Base-by-base conservation (phyloP, 1,140 invertebrate species). In the Cecropterus lyciades region DNA sequence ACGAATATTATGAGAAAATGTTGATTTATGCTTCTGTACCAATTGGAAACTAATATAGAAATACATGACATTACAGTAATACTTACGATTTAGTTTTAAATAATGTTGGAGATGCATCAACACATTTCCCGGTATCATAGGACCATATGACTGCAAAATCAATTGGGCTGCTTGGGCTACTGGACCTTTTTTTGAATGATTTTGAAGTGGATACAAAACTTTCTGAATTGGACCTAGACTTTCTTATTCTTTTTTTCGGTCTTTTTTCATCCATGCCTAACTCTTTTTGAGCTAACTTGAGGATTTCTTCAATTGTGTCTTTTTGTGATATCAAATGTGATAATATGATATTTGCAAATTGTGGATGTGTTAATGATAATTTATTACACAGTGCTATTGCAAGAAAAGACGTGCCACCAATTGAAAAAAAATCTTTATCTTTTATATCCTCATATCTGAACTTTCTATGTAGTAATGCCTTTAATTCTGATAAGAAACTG, bases 51-150 rank as follows among this genome's bases (percentile, higher is more conserved):
- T n/a, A n/a, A n/a, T n/a, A 33, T 33, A 33, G 3, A 33, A 7
- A 33, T 33, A 33, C 1, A 33, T 33, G 30, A 24, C 1, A 3
- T 24, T 24, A 5, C 20, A 24, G 5, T 24, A 24, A 24, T 3
- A 82, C 90, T 89, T 93, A 95, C 94, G 81, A 85, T 43, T 80
- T 77, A 73, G 82, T 86, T 70, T 89, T 55, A 72, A 94, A 93
- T 65, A 95, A 62, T 60, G 94, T 89, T 13, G 95, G 95, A 16
- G 94, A 94, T 48, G 95, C 94, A 93, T 96, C 96, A 15, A 96
- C 93, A 92, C 96, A 96, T 82, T 96, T 96, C 53, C 93, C 88
- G 51, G 96, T 93, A 84, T 96, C 82, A 82, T 92, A 94, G 40
- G 86, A 92, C 94, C 94, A 95, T 3, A 84, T 60, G 42, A 79